Evolutionary conservation across 2,797 vertebrate genomes (phyloP).

Genomic region (Acanthurus lineatus): DNA sequence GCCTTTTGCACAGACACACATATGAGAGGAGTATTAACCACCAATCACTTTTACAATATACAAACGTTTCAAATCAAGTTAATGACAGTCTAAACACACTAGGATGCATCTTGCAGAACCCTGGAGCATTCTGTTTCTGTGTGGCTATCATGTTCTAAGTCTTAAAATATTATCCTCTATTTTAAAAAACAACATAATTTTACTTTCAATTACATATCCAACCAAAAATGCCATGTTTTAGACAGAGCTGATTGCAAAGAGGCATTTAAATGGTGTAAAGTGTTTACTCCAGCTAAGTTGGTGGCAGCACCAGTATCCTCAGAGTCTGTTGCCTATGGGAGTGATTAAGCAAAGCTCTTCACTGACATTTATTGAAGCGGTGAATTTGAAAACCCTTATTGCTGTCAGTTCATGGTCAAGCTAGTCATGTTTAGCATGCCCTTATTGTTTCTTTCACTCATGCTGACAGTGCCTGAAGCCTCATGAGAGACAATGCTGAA

Average conservation of each 20-base stretch:
- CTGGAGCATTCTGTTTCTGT: background rate
- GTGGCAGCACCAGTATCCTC: constrained; percentile 12
- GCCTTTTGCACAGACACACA: constrained; percentile 41
- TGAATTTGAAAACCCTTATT: constrained; percentile 16
- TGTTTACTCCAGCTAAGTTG: constrained; percentile 34
- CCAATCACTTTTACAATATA: constrained; percentile 33
- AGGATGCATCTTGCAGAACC: background rate
- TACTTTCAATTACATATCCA: background rate
- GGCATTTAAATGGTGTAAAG: constrained; percentile 5
- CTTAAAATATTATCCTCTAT: background rate
- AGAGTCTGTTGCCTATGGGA: constrained; percentile 31
- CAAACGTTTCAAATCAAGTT: constrained; percentile 37
- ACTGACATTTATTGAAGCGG: constrained; percentile 32
- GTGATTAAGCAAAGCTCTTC: constrained; percentile 43
- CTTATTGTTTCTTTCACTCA: constrained; percentile 16
- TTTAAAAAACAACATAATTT: background rate
- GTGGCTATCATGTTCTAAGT: background rate
- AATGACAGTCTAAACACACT: background rate
- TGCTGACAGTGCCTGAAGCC: constrained; percentile 14
- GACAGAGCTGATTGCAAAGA: background rate
- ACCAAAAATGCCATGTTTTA: background rate
- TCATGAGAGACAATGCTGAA: constrained; percentile 5
- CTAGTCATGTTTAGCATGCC: constrained; percentile 26
- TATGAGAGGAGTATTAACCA: constrained; percentile 42
- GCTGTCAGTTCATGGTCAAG: constrained; percentile 26